Base-by-base conservation (phyloP, 2,888 invertebrate genomes). In the Amorpha juglandis region DNA sequence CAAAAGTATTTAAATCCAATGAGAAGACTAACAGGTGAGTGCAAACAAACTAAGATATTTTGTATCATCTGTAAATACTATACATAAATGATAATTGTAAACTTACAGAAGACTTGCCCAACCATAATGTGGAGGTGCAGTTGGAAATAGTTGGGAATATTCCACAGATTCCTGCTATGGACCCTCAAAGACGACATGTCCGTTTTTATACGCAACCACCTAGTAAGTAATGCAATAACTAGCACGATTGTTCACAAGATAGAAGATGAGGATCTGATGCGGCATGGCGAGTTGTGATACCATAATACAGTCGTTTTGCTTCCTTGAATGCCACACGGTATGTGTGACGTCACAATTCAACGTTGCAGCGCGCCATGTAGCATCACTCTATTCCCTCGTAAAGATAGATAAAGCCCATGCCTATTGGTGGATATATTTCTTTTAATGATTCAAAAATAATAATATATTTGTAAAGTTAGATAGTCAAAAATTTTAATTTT, bases 111-210 rank as follows among this genome's bases (percentile, higher is more conserved):
- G 72, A 79, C 1, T 84, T 89, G 68, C 91, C 91, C 8, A 80
- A 87, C 53, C 88, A 88, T 67, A 78, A 78, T 19, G 74, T 91
- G 47, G 89, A 91, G 78, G 68, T 91, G 48, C 85, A 91, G 71
- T 69, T 91, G 11, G 86, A 91, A 68, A 70, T 87, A 21, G 21
- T 62, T 16, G 63, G 21, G 50, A n/a, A 12, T 3, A 16, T 6
- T 1, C 55, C 69, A 9, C 64, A 64, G 11, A 66, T 69, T 48
- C 70, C 69, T 1, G 1, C 6, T 27, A 42, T 69, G 8, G 27
- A 71, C 48, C 71, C 63, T 8, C 21, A 64, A 38, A 53, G 48
- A 62, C 62, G 62, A 65, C 35, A 62, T 9, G 8, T 52, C 12
- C 45, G 33, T 52, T 19, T 11, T 9, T 62, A 50, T 27, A 62